Base-by-base conservation (phyloP, 2,888 invertebrate genomes). In the Agriopis marginaria region DNA sequence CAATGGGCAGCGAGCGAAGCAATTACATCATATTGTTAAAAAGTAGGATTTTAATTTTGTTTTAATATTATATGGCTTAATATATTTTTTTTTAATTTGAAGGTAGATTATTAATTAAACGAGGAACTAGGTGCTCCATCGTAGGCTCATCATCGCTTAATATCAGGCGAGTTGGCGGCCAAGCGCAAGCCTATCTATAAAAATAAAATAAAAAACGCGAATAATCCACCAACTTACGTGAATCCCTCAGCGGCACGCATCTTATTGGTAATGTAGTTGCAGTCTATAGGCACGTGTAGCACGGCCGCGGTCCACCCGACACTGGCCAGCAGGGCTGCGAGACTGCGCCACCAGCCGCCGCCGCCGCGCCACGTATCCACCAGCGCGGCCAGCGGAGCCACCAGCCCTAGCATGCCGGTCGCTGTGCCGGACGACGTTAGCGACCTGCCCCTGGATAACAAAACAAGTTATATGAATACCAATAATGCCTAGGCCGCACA, bases 371-470 rank as follows among this genome's bases (percentile, higher is more conserved):
- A 86, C 77, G 81, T 79, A 69, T 99, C 98, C 77, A 97, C 97
- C 77, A 97, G 91, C 96, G 98, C 97, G 47, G 98, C 97, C 91
- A 99, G 95, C 65, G 99, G 99, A 87, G 98, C 97, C 73, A 97
- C 97, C 79, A 99, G 93, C 77, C 97, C 97, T 75, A 99, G 95
- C 68, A 98, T 96, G 80, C 98, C 89, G 1, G 98, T 98, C 40
- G 98, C 99, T 79, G 98, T 97, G 59, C 98, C 95, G 0, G 98
- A 97, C 12, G 99, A 99, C 17, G 99, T 99, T 79, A 99, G 93
- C 80, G 99, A 98, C 81, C 98, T 97, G 61, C 98, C 99, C 98
- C 98, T 98, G 90, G 42, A 14, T 7, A 55, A 39, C 4, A n/a
- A 47, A 47, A 47, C 47, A 7, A 7, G 7, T 47, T 0, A 12